A percentile compares a stretch with the other conserved stretches of the same genome.
These are phyloP conservation scores for Diadema setosum DNA, from an alignment of 35 echinoderm and acorn worm genomes.

Conservation along the genomic window DNA sequence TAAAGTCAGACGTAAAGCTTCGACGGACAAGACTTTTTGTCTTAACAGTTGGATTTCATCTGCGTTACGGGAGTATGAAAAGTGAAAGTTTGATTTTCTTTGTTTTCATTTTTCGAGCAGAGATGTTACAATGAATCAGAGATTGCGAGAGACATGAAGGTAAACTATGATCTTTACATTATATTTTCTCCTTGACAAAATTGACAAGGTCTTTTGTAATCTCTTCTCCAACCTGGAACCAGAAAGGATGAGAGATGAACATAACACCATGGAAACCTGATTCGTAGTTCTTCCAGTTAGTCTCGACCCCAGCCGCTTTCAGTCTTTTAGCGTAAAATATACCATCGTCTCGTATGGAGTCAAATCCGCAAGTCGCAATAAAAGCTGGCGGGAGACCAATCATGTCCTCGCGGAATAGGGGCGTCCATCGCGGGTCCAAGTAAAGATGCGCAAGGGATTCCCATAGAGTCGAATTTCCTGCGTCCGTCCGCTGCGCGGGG, in stretches of 20 bases:
- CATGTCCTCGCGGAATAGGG: constrained; percentile 55
- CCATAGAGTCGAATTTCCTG: constrained; percentile 49
- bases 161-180: no score
- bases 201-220: not conserved
- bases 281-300: constrained; percentile 2
- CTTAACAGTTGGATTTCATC: no score
- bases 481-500: not conserved
- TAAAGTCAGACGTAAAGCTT: no score
- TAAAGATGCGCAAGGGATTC: not conserved
- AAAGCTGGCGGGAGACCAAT: constrained; percentile 65
- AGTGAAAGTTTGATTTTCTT: no score
- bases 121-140: no score
- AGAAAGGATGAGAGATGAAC: not conserved
- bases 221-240: not conserved
- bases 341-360: constrained; percentile 64
- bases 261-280: not conserved
- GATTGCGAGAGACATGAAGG: no score
- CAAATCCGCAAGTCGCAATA: constrained; percentile 63
- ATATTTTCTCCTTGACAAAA: not conserved
- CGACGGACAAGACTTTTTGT: no score
- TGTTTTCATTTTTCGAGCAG: no score
- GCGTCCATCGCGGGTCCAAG: constrained; percentile 47
- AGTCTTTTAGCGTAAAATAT: constrained; percentile 68
- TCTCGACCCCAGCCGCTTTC: constrained; percentile 45
- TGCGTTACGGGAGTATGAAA: no score